A percentile compares a stretch with the other conserved stretches of the same genome.
These are phyloP conservation scores for Lasius fuliginosus DNA, from an alignment of 2,888 invertebrate genomes.

Conservation along the genomic window DNA sequence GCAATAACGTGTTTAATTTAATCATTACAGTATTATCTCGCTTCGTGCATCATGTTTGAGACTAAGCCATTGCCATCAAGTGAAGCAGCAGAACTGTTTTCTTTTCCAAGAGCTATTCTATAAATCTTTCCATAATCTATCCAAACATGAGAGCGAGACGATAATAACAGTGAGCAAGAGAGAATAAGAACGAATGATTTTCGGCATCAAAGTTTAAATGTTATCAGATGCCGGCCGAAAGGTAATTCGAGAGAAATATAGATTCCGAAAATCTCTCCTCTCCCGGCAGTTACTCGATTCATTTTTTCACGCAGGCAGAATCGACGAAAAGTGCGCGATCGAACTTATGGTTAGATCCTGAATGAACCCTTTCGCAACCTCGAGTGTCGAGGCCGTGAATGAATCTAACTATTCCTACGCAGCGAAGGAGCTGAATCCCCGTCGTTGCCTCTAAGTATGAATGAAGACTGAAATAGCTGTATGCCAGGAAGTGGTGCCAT, in stretches of 20 bases:
- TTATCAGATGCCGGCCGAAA: not conserved
- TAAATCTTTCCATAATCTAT: no score
- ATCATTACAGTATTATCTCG: no score
- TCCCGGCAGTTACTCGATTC: not conserved
- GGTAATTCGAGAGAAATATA: not conserved
- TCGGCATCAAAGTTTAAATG: no score
- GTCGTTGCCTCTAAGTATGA: slow-evolving; percentile 74
- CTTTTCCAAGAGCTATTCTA: no score
- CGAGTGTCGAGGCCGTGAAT: slow-evolving; percentile 75
- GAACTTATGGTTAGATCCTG: slow-evolving; percentile 69
- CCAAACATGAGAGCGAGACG: no score
- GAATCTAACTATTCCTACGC: slow-evolving; percentile 75
- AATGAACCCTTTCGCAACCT: slow-evolving; percentile 76
- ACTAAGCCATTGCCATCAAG: no score
- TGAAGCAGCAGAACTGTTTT: no score
- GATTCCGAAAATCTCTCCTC: not conserved
- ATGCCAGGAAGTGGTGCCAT: slow-evolving; percentile 80
- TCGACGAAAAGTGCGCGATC: slow-evolving; percentile 29
- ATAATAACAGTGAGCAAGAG: no score
- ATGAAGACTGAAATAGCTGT: slow-evolving; percentile 80
- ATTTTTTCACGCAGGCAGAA: not conserved
- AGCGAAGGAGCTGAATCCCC: slow-evolving; percentile 66
- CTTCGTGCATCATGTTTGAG: no score
- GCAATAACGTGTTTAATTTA: no score
- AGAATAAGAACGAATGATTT: no score